These are phyloP conservation scores for Caenorhabditis briggsae DNA, from an alignment of 1,140 invertebrate species.

Conservation along the genomic window DNA sequence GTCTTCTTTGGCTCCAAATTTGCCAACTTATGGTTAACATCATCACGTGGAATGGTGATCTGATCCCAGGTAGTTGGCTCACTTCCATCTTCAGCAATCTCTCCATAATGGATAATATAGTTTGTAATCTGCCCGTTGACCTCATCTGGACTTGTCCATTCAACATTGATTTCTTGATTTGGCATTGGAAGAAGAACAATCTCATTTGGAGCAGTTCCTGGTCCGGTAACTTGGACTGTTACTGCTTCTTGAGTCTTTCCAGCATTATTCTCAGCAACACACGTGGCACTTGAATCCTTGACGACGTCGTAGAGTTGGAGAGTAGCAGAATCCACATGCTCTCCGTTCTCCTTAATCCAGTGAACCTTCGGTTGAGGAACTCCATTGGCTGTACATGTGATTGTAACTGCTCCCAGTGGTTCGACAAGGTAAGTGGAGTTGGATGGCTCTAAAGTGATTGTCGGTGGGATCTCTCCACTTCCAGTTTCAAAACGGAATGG, in stretches of 20 bases:
- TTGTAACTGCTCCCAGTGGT: constrained; percentile 68
- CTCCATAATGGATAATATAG: constrained; percentile 76
- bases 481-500: constrained; percentile 72
- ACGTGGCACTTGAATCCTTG: constrained; percentile 74
- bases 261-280: constrained; percentile 76
- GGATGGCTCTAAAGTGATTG: constrained; percentile 69
- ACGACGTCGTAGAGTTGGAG: constrained; percentile 68
- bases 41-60: constrained; percentile 70
- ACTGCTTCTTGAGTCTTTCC: constrained; percentile 72
- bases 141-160: constrained; percentile 77
- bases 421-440: constrained; percentile 70
- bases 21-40: constrained; percentile 68
- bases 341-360: constrained; percentile 71
- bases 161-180: constrained; percentile 73
- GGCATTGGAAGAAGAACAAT: constrained; percentile 72
- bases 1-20: constrained; percentile 72
- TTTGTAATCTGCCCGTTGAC: constrained; percentile 72
- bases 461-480: constrained; percentile 75
- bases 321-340: constrained; percentile 64
- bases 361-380: constrained; percentile 72
- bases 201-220: constrained; percentile 76
- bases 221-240: constrained; percentile 68
- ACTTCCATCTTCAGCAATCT: constrained; percentile 69
- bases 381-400: constrained; percentile 72
- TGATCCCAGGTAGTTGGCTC: constrained; percentile 73